Conservation (phyloP, 2,888 invertebrate genomes). For the Xanthia icteritia region DNA sequence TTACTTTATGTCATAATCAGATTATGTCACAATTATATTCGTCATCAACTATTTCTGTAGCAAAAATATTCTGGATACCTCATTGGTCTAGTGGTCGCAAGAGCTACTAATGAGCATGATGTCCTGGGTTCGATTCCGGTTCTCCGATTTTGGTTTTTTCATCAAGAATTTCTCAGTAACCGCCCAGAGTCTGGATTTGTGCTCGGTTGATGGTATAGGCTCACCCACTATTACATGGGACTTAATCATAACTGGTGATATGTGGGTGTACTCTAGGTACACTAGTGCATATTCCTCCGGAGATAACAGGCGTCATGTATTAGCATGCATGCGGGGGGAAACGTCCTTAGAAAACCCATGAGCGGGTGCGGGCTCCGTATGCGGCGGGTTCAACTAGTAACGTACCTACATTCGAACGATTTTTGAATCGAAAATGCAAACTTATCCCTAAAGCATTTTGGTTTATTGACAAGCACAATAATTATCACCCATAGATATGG, state of each 20-base stretch:
- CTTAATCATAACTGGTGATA: neutral
- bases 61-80: neutral
- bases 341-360: neutral
- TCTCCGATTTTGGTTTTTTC: no score
- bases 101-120: neutral
- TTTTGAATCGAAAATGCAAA: neutral
- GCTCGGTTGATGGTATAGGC: neutral
- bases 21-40: constrained; percentile 5
- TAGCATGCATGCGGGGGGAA: neutral
- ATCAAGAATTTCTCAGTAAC: neutral
- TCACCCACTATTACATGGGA: neutral
- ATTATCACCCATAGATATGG: no score
- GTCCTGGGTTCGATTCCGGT: neutral
- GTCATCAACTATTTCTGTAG: neutral
- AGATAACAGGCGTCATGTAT: neutral
- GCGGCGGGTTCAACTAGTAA: neutral
- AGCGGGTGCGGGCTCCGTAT: neutral
- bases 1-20: constrained; percentile 20
- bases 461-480: neutral
- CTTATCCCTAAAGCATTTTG: neutral
- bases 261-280: neutral
- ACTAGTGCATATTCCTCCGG: neutral
- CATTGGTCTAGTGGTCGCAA: neutral
- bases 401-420: neutral
- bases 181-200: neutral